These are phyloP conservation scores for Allygus modestus DNA, from an alignment of 2,888 invertebrate species.

Conservation along the genomic window DNA sequence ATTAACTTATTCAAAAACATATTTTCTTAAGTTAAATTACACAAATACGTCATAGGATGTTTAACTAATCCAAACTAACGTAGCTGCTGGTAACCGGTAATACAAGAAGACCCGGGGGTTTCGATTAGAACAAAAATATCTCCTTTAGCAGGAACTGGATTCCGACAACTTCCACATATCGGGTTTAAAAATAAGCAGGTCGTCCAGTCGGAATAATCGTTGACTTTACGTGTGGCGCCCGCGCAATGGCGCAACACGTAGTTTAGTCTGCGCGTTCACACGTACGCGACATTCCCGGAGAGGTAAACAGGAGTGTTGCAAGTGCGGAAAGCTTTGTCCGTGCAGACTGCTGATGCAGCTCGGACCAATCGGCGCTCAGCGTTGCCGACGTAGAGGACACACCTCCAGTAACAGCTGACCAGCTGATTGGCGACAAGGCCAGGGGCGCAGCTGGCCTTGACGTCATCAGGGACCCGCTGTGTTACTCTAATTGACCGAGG, in stretches of 20 bases:
- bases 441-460: conserved; percentile 30
- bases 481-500: neutral
- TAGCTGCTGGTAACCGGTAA: too few relatives aligned
- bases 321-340: conserved; percentile 26
- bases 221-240: neutral
- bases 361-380: neutral
- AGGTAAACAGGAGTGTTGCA: conserved; percentile 31
- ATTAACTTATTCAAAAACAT: too few relatives aligned
- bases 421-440: conserved; percentile 11
- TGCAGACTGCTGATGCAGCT: neutral
- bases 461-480: neutral
- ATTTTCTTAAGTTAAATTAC: too few relatives aligned
- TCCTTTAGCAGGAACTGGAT: neutral
- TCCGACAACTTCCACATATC: neutral
- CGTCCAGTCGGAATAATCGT: neutral
- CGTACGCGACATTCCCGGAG: neutral
- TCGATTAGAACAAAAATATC: neutral
- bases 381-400: conserved; percentile 5
- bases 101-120: too few relatives aligned
- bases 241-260: neutral
- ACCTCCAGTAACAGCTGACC: conserved; percentile 10
- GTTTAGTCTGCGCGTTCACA: neutral
- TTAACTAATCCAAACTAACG: too few relatives aligned
- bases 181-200: neutral
- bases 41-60: too few relatives aligned